Evolutionary conservation across 2,888 invertebrate genomes (phyloP).

Genomic region (Norana najaformis): DNA sequence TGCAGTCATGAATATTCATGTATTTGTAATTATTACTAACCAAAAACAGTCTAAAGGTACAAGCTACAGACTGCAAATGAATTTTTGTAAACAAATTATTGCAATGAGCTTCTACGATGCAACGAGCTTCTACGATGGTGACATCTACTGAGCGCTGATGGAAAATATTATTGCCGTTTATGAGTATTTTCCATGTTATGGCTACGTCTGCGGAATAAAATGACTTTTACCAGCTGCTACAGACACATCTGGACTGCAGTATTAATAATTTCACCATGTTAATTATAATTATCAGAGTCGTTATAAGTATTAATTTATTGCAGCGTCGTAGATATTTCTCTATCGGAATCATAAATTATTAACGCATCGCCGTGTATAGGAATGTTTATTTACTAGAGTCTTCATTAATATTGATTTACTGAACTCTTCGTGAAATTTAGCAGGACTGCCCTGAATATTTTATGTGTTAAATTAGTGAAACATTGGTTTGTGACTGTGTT

Average conservation of each 20-base stretch:
- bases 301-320: neutral
- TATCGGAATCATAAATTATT: neutral
- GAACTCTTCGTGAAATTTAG: neutral
- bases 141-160: neutral
- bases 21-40: neutral
- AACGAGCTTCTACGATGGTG: neutral
- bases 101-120: neutral
- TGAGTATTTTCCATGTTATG: neutral
- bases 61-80: neutral
- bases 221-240: neutral
- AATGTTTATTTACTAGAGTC: neutral
- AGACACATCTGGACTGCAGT: neutral
- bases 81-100: neutral
- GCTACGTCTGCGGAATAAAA: neutral
- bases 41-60: neutral
- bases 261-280: neutral
- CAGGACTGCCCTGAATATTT: neutral
- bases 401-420: neutral
- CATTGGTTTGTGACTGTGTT: no score
- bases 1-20: neutral
- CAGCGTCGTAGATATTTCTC: neutral
- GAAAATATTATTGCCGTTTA: neutral
- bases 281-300: neutral
- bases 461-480: neutral
- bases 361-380: neutral